phyloP scores from a whole-genome alignment of 2,113 vertebrate genomes.

The Muscicapa adusta region DNA sequence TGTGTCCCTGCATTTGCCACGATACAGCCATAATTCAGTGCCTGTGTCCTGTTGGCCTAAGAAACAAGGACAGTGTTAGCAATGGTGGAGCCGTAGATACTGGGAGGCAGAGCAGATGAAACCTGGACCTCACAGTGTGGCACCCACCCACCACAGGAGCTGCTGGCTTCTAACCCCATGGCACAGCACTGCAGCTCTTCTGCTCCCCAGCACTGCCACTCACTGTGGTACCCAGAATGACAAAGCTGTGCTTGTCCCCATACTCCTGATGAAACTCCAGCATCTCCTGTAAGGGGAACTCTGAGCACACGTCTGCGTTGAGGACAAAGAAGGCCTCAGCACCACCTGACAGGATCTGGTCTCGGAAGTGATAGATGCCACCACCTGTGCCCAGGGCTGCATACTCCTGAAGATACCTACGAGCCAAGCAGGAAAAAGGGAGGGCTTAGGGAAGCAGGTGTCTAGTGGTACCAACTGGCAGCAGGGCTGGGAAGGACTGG shows the following conservation, averaged over 20 bases:
- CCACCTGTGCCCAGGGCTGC: conserved; percentile 92
- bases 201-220: conserved; percentile 34
- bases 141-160: background rate
- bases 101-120: background rate
- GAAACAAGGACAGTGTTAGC: background rate
- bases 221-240: conserved; percentile 96
- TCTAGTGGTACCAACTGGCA: fast-evolving
- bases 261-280: conserved; percentile 82
- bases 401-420: conserved; percentile 92
- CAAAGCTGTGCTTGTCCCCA: conserved; percentile 79
- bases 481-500: background rate
- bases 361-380: conserved; percentile 97
- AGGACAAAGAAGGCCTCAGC: conserved; percentile 94
- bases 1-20: conserved; percentile 86
- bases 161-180: background rate
- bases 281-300: conserved; percentile 92
- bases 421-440: background rate
- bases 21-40: conserved; percentile 95
- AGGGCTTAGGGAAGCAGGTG: background rate
- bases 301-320: conserved; percentile 94
- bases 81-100: fast-evolving
- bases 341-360: conserved; percentile 92
- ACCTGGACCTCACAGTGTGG: background rate
- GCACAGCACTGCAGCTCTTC: background rate
- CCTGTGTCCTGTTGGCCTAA: conserved; percentile 95